These are phyloP conservation scores for Acanthurus tractus DNA, from an alignment of 2,797 vertebrate species.

Conservation along the genomic window DNA sequence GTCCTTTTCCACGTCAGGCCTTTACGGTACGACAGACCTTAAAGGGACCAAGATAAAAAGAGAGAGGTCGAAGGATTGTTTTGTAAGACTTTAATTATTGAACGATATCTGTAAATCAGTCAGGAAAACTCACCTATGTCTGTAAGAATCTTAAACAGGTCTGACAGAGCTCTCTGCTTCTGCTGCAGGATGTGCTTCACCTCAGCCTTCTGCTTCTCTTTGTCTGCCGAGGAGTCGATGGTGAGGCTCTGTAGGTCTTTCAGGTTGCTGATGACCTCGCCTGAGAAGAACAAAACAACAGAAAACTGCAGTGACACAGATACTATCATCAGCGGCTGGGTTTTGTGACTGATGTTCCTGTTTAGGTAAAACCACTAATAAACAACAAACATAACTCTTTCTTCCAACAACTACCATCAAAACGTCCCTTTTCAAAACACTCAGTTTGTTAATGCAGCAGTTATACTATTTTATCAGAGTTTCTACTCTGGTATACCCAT, in stretches of 20 bases:
- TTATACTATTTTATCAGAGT: too few relatives aligned
- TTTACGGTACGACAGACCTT: constrained; percentile 96
- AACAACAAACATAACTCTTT: background rate
- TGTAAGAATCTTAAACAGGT: constrained; percentile 94
- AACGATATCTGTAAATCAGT: background rate
- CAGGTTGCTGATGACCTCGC: constrained; percentile 89
- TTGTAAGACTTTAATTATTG: background rate
- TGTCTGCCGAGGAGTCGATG: constrained; percentile 87
- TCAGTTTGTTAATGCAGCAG: too few relatives aligned
- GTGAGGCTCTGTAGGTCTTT: constrained; percentile 89
- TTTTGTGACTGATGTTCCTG: too few relatives aligned
- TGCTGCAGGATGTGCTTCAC: constrained; percentile 96
- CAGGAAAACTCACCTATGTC: constrained; percentile 86
- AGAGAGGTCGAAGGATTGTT: background rate
- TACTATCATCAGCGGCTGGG: too few relatives aligned
- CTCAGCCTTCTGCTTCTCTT: constrained; percentile 92
- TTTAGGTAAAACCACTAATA: background rate
- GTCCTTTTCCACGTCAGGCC: constrained; percentile 91
- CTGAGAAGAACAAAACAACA: constrained; percentile 70
- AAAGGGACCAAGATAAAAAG: background rate
- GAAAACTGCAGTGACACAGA: too few relatives aligned
- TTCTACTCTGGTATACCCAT: too few relatives aligned
- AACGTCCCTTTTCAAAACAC: background rate
- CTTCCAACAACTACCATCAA: background rate
- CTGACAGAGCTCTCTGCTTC: constrained; percentile 94